Evolutionary conservation across 2,113 vertebrate species (phyloP).

Genomic region (Oenanthe melanoleuca): DNA sequence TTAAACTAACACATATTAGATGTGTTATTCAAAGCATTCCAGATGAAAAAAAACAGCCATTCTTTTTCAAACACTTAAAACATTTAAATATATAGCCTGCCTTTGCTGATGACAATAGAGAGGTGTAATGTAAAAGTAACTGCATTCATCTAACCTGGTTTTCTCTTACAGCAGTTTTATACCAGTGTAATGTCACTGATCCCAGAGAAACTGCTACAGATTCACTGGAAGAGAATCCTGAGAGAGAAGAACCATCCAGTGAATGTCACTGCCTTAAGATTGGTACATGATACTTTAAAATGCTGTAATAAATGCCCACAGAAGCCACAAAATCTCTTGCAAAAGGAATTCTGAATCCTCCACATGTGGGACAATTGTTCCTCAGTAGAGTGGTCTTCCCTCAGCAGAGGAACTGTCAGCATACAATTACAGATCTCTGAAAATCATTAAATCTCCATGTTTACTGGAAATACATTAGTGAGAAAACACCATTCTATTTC

Average conservation of each 20-base stretch:
- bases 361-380: slow-evolving; percentile 41
- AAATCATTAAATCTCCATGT: slow-evolving; percentile 46
- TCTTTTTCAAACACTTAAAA: not conserved
- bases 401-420: slow-evolving; percentile 39
- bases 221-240: not conserved
- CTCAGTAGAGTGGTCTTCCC: slow-evolving; percentile 8
- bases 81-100: not conserved
- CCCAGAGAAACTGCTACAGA: not conserved
- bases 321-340: slow-evolving; percentile 5
- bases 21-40: not conserved
- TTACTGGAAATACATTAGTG: slow-evolving; percentile 52
- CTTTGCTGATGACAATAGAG: not conserved
- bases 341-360: slow-evolving; percentile 17
- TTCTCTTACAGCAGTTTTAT: not conserved
- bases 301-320: slow-evolving; percentile 8
- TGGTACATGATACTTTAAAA: slow-evolving; percentile 6
- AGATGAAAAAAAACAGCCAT: not conserved
- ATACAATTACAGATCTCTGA: slow-evolving; percentile 38
- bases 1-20: not conserved
- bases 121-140: not conserved
- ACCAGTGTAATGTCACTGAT: not conserved
- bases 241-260: not conserved
- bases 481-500: slow-evolving; percentile 22
- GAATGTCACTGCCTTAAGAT: not conserved
- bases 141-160: not conserved